Evolutionary conservation across 2,113 vertebrate genomes (phyloP).

Genomic region (Sphyrna mokarran): DNA sequence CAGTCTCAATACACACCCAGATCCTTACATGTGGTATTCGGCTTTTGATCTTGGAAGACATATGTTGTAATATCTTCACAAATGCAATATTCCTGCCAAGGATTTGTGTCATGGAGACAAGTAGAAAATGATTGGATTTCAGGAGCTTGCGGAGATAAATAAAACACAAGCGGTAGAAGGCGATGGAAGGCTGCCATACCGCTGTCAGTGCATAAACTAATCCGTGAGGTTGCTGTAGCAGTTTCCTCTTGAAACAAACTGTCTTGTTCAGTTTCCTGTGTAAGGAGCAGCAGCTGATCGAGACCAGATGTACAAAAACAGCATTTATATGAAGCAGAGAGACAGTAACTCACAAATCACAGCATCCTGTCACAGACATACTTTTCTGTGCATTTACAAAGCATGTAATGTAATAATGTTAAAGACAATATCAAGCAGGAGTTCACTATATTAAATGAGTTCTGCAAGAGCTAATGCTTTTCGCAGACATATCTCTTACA

Average conservation of each 20-base stretch:
- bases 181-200: neutral
- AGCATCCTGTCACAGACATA: neutral
- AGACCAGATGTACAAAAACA: neutral
- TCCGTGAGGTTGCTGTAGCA: neutral
- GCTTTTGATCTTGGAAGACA: neutral
- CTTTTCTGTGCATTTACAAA: neutral
- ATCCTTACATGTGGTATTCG: neutral
- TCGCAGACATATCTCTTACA: neutral
- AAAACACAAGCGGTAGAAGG: neutral
- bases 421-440: neutral
- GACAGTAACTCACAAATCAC: no score
- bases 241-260: conserved; percentile 7
- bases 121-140: neutral
- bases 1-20: neutral
- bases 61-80: neutral
- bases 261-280: conserved; percentile 28
- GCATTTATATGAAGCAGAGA: conserved; percentile 3
- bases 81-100: conserved; percentile 4
- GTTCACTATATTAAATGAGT: neutral
- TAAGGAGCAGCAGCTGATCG: neutral
- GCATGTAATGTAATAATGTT: neutral
- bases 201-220: neutral
- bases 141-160: neutral
- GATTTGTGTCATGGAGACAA: neutral
- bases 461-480: neutral